These are phyloP conservation scores for Eulimnadia texana DNA, from an alignment of 1,140 invertebrate species.

Conservation along the genomic window DNA sequence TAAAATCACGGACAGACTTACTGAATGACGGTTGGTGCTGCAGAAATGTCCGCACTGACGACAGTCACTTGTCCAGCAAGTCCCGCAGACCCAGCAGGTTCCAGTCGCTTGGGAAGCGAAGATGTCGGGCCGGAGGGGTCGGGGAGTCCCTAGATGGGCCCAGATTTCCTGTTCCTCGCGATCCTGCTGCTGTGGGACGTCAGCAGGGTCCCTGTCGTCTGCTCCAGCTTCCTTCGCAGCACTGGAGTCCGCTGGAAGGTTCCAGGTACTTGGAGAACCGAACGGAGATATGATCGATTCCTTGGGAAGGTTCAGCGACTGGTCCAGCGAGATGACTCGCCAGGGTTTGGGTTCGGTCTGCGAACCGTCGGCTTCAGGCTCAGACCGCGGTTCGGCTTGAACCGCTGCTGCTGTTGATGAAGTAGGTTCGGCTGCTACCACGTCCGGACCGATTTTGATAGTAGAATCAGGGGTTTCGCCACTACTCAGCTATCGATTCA, in stretches of 20 bases:
- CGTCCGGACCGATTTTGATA: not conserved
- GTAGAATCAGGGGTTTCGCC: not conserved
- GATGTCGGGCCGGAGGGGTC: not conserved
- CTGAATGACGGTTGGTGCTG: not conserved
- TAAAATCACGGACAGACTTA: not conserved
- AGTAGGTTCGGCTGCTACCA: not conserved
- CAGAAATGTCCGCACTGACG: not conserved
- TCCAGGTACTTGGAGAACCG: slow-evolving; percentile 13
- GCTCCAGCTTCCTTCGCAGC: not conserved
- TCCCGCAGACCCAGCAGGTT: not conserved
- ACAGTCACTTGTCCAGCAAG: not conserved
- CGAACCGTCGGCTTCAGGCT: not conserved
- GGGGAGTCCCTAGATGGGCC: not conserved
- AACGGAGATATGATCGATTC: slow-evolving; percentile 13
- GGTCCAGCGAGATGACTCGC: not conserved
- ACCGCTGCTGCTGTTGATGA: not conserved
- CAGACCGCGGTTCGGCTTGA: not conserved
- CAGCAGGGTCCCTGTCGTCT: not conserved
- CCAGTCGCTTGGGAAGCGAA: slow-evolving; percentile 6
- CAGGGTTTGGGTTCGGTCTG: slow-evolving; percentile 3
- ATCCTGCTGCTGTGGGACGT: not conserved
- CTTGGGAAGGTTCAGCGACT: not conserved
- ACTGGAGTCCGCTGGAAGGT: not conserved
- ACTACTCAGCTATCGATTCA: not conserved
- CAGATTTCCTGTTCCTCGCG: not conserved